Evolutionary conservation across 2,888 invertebrate genomes (phyloP).

Genomic region (Heliconius hortense): DNA sequence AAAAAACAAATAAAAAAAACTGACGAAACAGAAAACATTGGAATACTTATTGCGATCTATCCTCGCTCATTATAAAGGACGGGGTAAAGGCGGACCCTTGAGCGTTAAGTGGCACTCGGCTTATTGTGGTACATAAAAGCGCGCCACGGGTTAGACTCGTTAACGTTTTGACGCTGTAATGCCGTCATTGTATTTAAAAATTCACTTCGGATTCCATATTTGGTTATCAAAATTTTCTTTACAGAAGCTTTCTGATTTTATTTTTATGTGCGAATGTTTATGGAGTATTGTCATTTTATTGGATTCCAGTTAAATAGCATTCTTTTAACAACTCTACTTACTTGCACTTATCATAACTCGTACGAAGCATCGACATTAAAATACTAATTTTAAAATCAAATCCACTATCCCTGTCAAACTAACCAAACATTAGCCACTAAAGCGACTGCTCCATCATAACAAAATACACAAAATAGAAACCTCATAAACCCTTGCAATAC

Average conservation of each 20-base stretch:
- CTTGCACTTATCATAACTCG: neutral
- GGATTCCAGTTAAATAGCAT: neutral
- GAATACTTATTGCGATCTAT: constrained; percentile 44
- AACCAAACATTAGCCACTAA: neutral
- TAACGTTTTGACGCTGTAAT: constrained; percentile 43
- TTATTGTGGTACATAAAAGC: constrained; percentile 45
- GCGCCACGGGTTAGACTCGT: constrained; percentile 43
- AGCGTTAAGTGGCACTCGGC: constrained; percentile 42
- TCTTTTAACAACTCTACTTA: neutral
- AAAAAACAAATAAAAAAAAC: constrained; percentile 32
- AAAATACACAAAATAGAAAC: neutral
- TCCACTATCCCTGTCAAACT: neutral
- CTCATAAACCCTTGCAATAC: neutral
- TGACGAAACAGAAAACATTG: constrained; percentile 40
- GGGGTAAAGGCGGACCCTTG: constrained; percentile 43
- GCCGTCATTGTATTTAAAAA: constrained; percentile 41
- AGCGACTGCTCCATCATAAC: neutral
- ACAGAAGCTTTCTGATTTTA: neutral
- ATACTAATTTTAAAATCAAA: neutral
- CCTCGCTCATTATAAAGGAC: constrained; percentile 45
- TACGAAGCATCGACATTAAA: neutral
- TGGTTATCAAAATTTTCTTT: constrained; percentile 31
- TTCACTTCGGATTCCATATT: constrained; percentile 29
- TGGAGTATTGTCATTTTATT: neutral
- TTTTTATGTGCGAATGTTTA: constrained; percentile 9